phyloP scores from a whole-genome alignment of 2,797 vertebrate genomes.

The Pogoniulus pusillus region DNA sequence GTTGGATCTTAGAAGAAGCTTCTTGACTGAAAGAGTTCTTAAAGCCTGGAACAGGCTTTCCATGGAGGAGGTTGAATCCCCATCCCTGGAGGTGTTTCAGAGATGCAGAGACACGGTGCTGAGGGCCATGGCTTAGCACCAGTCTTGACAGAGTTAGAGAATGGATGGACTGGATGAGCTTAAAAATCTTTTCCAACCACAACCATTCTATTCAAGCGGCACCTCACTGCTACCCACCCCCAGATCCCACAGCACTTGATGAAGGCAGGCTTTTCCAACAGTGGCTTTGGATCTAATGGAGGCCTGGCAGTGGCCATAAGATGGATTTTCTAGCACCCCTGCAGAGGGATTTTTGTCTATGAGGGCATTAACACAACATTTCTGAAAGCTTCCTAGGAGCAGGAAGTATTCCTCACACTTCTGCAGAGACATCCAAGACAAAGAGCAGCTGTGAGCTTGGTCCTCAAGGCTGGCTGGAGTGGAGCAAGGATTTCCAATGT shows the following conservation, averaged over 20 bases:
- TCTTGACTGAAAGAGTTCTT: no score
- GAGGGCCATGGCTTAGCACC: no score
- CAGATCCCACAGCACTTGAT: background rate
- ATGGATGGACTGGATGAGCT: no score
- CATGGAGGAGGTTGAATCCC: no score
- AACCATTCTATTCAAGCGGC: background rate
- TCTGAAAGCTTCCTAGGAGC: background rate
- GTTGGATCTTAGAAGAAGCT: no score
- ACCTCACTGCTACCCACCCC: background rate
- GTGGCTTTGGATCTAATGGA: background rate
- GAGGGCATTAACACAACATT: background rate
- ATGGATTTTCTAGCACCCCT: background rate
- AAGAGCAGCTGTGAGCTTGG: background rate
- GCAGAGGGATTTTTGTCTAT: background rate
- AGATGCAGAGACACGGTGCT: no score
- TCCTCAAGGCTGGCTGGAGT: background rate
- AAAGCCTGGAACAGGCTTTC: no score
- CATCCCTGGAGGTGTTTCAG: no score
- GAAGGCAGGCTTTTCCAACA: background rate
- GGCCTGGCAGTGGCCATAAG: background rate
- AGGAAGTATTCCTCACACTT: background rate
- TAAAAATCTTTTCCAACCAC: no score
- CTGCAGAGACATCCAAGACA: background rate
- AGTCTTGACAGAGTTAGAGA: no score
- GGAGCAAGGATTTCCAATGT: background rate